Percentiles rank a stretch among this genome's conserved stretches.
Evolutionary conservation across 30 jellyfish, hydroid and myxozoan genomes (phyloP).

Genomic region (Aurelia aurita): DNA sequence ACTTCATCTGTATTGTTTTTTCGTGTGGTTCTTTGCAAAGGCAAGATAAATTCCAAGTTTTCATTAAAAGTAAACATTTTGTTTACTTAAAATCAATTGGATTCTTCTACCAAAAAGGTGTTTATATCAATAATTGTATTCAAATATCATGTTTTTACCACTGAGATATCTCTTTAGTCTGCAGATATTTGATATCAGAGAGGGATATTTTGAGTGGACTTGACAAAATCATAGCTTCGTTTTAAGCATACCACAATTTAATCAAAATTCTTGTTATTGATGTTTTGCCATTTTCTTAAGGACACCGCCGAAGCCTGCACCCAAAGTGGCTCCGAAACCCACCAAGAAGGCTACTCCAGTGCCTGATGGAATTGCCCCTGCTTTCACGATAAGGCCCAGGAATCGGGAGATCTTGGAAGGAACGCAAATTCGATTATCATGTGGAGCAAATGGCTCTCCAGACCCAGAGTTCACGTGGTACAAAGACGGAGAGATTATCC

Average conservation of each 20-base stretch:
- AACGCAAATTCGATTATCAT: conserved; percentile 70
- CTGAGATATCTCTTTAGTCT: too few species aligned
- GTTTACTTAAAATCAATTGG: too few species aligned
- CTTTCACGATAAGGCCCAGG: conserved; percentile 77
- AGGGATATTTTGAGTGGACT: too few species aligned
- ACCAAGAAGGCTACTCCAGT: conserved; percentile 21
- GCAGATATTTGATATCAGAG: too few species aligned
- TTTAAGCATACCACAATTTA: background rate
- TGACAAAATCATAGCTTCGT: too few species aligned
- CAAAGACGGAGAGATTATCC: conserved; percentile 74
- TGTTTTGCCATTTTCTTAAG: conserved; percentile 9
- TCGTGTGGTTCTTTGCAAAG: too few species aligned
- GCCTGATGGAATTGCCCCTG: conserved; percentile 67
- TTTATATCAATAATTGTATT: too few species aligned
- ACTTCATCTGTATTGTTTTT: too few species aligned
- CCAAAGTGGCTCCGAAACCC: conserved; percentile 75
- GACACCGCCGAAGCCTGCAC: conserved; percentile 84
- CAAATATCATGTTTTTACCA: too few species aligned
- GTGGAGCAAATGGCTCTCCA: conserved; percentile 83
- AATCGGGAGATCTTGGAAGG: conserved; percentile 82
- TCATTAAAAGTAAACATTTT: too few species aligned
- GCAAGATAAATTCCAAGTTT: too few species aligned
- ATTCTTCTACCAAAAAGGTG: too few species aligned
- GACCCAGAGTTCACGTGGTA: conserved; percentile 89
- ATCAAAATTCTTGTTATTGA: background rate